Evolutionary conservation across 2,888 invertebrate genomes (phyloP).

Genomic region (Nezara viridula): DNA sequence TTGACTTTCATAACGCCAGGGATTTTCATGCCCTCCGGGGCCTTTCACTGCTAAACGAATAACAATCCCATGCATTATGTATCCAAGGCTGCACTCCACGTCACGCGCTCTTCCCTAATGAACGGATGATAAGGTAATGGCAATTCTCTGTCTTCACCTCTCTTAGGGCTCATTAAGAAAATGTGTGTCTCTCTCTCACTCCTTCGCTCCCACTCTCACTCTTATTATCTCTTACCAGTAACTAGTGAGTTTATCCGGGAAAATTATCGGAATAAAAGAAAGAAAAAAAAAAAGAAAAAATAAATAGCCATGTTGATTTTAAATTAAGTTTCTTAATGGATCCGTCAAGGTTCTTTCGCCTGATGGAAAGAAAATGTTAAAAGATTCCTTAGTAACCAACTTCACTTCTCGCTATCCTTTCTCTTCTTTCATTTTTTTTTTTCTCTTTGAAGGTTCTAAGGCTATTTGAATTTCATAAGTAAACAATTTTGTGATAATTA

Average conservation of each 20-base stretch:
- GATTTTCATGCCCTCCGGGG: constrained; percentile 53
- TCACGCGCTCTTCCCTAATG: not conserved
- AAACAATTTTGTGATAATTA: no score
- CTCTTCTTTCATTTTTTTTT: not conserved
- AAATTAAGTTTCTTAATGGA: constrained; percentile 34
- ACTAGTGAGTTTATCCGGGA: not conserved
- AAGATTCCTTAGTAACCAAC: not conserved
- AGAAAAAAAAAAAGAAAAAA: not conserved
- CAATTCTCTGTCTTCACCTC: constrained; percentile 22
- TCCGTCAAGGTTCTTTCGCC: not conserved
- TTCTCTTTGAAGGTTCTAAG: not conserved
- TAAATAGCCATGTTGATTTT: not conserved
- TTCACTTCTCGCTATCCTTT: not conserved
- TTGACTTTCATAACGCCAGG: constrained; percentile 55
- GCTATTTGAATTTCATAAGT: no score
- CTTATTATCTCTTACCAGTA: not conserved
- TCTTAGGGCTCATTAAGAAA: constrained; percentile 23
- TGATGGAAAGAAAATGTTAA: not conserved
- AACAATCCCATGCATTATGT: constrained; percentile 57
- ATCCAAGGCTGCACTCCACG: constrained; percentile 35
- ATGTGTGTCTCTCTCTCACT: not conserved
- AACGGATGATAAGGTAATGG: constrained; percentile 39
- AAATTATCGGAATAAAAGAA: not conserved
- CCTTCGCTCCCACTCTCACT: not conserved
- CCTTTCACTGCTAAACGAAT: constrained; percentile 37